Percentiles rank a stretch among this genome's conserved stretches.
These are phyloP conservation scores for Drosophila pectinifera DNA, from an alignment of 1,140 invertebrate genomes.

Conservation along the genomic window DNA sequence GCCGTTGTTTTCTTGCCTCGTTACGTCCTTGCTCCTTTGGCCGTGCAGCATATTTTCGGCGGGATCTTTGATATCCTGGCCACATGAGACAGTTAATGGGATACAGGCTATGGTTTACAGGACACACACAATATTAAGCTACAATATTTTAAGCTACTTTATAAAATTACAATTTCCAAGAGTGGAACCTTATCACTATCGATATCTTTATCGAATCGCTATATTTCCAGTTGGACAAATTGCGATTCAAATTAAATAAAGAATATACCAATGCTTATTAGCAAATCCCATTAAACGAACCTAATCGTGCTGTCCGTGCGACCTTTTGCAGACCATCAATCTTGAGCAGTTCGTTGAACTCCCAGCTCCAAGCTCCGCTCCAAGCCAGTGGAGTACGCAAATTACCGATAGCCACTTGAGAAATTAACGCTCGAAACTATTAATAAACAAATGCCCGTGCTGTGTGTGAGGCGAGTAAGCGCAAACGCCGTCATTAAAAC, in stretches of 20 bases:
- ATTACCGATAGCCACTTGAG: slow-evolving; percentile 75
- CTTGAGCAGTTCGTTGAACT: slow-evolving; percentile 68
- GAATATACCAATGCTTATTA: slow-evolving; percentile 28
- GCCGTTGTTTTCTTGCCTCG: slow-evolving; percentile 41
- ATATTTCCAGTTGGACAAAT: not conserved
- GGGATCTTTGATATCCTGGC: slow-evolving; percentile 61
- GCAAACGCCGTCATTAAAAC: slow-evolving; percentile 50
- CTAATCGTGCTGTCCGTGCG: slow-evolving; percentile 63
- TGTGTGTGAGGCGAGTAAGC: slow-evolving; percentile 19
- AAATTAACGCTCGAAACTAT: slow-evolving; percentile 54
- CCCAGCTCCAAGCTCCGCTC: not conserved
- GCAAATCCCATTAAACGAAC: slow-evolving; percentile 49
- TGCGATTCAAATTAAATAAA: slow-evolving; percentile 22
- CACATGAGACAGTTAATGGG: slow-evolving; percentile 26
- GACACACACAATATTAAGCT: not conserved
- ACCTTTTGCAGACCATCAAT: slow-evolving; percentile 58
- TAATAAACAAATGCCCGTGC: slow-evolving; percentile 52
- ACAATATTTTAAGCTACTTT: too few species aligned
- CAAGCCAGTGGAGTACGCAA: slow-evolving; percentile 66
- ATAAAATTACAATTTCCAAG: too few species aligned
- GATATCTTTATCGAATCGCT: not conserved
- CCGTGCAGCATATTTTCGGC: slow-evolving; percentile 39
- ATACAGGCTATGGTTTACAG: slow-evolving; percentile 21
- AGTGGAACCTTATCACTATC: too few species aligned
- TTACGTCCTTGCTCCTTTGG: slow-evolving; percentile 12